Evolutionary conservation across 92 coral and sea anemone genomes (phyloP), one percentile per base, ranked within the genome.

Genomic region (Hydrozoanthus gracilis): DNA sequence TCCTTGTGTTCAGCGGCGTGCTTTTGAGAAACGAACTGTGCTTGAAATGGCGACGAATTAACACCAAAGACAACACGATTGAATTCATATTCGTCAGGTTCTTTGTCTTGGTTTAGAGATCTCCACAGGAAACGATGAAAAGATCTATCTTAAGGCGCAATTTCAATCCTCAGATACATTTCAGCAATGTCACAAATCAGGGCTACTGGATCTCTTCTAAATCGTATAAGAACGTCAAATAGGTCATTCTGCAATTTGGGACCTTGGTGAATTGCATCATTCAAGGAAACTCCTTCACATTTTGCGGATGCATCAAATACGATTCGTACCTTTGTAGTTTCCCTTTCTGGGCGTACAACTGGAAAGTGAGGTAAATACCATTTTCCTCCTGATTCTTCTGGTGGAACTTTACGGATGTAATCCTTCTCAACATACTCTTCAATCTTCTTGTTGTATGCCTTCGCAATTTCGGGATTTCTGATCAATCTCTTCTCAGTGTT

Each of bases 301-400:
- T 69, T 88, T 3, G 87, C 91, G 2, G 92, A 79, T 5, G 92
- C 93, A 67, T 90, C 95, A 72, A 92, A 92, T 4, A 89, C 95
- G 14, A 89, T 83, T 6, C 95, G 73, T 4, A 75, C 79, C 44
- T 92, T 89, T 3, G 90, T 92, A 10, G 95, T 86, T 11, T 88
- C 16, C 66, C 82, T 92, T 67, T 92, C 93, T 13, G 87, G 89
- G 7, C 91, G 72, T 7, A 83, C 75, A 9, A 92, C 89, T 15
- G 93, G 89, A 70, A 90, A 88, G 12, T 90, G 95, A 6, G 95
- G 91, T 3, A 92, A 56, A 60, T 87, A 92, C 95, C 95, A 92
- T 10, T 35, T 89, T 17, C 46, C 67, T 3, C 6, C 2, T 17
- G 77, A 54, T 20, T 58, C n/a, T 6, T 65, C 80, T 54, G n/a